phyloP scores from a whole-genome alignment of 2,797 vertebrate genomes.

The Gephyroberyx darwinii region DNA sequence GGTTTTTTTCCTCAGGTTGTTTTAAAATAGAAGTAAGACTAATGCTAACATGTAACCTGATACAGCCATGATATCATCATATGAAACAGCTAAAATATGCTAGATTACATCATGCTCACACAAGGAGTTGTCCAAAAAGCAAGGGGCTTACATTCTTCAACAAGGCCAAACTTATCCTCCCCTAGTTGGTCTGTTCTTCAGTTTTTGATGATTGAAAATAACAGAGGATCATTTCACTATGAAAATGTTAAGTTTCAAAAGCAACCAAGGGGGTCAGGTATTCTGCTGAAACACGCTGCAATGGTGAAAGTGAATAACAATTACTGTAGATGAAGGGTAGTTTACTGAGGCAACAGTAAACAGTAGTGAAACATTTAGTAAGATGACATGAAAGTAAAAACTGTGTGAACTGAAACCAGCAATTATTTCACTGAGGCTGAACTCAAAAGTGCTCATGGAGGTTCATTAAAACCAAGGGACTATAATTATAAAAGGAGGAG shows the following conservation, averaged over 20 bases:
- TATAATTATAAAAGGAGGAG: not conserved
- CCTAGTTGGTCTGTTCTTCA: conserved; percentile 4
- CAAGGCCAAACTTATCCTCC: conserved; percentile 1
- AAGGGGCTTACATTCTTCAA: conserved; percentile 13
- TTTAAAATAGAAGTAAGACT: conserved; percentile 31
- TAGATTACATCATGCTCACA: conserved; percentile 26
- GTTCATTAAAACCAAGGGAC: not conserved
- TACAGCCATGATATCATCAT: conserved; percentile 36
- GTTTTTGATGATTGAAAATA: not conserved
- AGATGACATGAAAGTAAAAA: no score
- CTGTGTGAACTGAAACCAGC: no score
- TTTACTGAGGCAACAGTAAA: no score
- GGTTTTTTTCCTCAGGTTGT: conserved; percentile 7
- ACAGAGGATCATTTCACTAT: not conserved
- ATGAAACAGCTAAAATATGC: conserved; percentile 4
- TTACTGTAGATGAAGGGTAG: no score
- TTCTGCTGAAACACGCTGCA: no score
- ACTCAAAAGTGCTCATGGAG: no score
- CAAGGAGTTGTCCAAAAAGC: conserved; percentile 23
- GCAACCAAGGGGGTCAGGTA: not conserved
- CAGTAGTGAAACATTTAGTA: no score
- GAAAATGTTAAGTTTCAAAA: not conserved
- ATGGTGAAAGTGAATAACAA: no score
- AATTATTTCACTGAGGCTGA: not conserved
- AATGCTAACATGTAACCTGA: conserved; percentile 21